These are phyloP conservation scores for Aphodius sticticus DNA, from an alignment of 2,888 invertebrate species.

Conservation along the genomic window DNA sequence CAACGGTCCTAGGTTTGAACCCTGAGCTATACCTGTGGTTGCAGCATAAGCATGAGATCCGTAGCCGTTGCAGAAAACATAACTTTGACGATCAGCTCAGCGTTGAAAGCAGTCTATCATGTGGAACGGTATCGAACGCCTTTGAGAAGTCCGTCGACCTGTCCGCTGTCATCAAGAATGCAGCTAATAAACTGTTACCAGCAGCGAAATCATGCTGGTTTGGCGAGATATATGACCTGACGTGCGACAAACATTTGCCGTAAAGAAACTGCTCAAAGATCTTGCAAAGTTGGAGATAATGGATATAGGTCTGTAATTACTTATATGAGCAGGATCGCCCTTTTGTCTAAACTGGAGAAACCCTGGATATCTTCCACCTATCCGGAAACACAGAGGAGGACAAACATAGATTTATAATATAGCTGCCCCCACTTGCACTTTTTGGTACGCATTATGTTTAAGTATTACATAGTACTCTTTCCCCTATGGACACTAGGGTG, in stretches of 20 bases:
- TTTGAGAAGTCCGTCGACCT: slow-evolving; percentile 18
- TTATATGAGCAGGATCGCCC: too few species aligned
- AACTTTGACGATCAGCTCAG: not conserved
- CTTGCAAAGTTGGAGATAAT: slow-evolving; percentile 12
- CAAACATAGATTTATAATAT: too few species aligned
- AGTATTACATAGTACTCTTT: too few species aligned
- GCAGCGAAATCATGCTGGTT: slow-evolving; percentile 4
- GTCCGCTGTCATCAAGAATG: slow-evolving; percentile 7
- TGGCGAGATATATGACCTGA: slow-evolving; percentile 5
- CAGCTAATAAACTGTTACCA: not conserved
- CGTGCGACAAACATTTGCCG: not conserved
- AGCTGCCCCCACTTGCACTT: too few species aligned
- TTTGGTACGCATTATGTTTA: too few species aligned
- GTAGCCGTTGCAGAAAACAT: too few species aligned
- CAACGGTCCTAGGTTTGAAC: slow-evolving; percentile 31
- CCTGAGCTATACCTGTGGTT: slow-evolving; percentile 23
- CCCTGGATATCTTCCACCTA: too few species aligned
- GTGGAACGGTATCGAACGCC: not conserved
- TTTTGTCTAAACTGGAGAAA: too few species aligned
- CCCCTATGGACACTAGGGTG: too few species aligned
- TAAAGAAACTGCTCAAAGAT: slow-evolving; percentile 6
- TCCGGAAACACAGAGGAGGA: too few species aligned
- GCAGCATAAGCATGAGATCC: too few species aligned
- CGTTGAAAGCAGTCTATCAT: not conserved
- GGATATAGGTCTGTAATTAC: not conserved